Conservation (phyloP, 2,113 vertebrate genomes). For the Saimiri boliviensis region DNA sequence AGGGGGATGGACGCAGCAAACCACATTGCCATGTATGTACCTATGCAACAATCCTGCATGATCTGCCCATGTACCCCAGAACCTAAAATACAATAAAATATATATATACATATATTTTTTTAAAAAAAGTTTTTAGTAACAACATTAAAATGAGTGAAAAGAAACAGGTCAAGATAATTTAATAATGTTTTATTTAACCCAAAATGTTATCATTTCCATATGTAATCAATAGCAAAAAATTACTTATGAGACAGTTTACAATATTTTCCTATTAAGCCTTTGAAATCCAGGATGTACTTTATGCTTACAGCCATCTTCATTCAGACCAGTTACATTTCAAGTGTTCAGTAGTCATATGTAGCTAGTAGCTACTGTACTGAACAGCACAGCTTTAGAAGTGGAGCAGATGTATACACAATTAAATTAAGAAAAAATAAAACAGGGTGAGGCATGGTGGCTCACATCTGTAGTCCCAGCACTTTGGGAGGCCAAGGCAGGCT, state of each 20-base stretch:
- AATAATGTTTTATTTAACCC: neutral
- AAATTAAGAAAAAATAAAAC: too few species aligned
- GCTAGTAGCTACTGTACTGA: too few species aligned
- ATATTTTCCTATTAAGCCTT: neutral
- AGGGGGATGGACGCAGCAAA: too few species aligned
- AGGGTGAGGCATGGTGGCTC: neutral
- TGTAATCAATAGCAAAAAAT: neutral
- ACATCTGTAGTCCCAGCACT: neutral
- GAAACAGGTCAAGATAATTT: neutral
- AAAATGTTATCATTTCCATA: neutral
- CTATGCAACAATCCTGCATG: too few species aligned
- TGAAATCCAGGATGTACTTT: neutral
- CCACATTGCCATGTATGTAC: too few species aligned
- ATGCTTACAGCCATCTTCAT: neutral
- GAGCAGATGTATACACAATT: too few species aligned
- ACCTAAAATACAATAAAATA: too few species aligned
- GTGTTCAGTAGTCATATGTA: neutral
- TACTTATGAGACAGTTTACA: neutral
- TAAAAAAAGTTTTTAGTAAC: neutral
- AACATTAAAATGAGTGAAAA: neutral
- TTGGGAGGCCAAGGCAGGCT: neutral
- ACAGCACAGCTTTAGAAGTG: too few species aligned
- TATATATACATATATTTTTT: too few species aligned
- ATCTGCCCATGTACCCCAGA: too few species aligned
- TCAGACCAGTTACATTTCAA: neutral